These are phyloP conservation scores for Drosophila peninsularis DNA, from an alignment of 2,888 invertebrate genomes.

Conservation along the genomic window DNA sequence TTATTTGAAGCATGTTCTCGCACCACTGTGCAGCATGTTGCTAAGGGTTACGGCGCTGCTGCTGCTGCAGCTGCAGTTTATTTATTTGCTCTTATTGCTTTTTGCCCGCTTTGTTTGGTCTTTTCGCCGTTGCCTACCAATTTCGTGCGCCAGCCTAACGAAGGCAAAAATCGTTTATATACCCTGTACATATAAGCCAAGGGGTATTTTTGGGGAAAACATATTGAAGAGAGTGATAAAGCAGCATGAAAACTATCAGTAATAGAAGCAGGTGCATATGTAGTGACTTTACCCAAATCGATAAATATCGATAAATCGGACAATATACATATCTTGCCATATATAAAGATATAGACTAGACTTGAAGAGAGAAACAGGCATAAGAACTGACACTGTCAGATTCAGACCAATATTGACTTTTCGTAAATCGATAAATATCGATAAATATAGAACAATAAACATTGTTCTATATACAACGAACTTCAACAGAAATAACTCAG, in stretches of 20 bases:
- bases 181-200: neutral
- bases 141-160: slow-evolving; percentile 26
- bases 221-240: neutral
- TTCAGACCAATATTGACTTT: too few species aligned
- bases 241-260: neutral
- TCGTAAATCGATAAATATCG: too few species aligned
- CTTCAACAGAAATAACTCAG: too few species aligned
- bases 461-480: too few species aligned
- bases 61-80: slow-evolving; percentile 35
- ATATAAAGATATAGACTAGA: too few species aligned
- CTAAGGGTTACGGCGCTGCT: neutral
- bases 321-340: too few species aligned
- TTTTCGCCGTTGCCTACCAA: slow-evolving; percentile 45
- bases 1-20: neutral
- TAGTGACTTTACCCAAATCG: neutral
- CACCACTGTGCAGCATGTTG: slow-evolving; percentile 28
- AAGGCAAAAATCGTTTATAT: slow-evolving; percentile 12
- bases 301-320: neutral
- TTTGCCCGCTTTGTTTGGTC: slow-evolving; percentile 32
- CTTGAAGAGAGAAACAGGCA: too few species aligned
- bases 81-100: slow-evolving; percentile 36
- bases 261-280: neutral
- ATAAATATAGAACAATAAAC: too few species aligned
- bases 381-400: too few species aligned
- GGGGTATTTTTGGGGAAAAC: neutral